Base-by-base conservation (phyloP, 2,113 vertebrate species). In the Cephalopholis sonnerati region DNA sequence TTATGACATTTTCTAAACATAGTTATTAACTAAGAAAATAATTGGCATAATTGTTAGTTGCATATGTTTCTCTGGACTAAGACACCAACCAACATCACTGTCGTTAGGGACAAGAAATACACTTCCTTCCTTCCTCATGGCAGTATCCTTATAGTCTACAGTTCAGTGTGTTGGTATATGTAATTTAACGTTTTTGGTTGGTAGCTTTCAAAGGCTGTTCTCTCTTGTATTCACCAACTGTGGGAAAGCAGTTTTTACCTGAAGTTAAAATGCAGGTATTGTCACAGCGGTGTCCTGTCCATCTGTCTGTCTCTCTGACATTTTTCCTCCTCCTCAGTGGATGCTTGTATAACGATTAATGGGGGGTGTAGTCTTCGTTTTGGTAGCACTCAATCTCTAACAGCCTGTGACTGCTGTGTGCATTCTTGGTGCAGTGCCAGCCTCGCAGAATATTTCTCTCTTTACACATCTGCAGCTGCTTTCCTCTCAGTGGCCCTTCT, bases 391-490 rank as follows among this genome's bases (percentile, higher is more conserved):
- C 87, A 83, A 74, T 88, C 81, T 89, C 79, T 79, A 83, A 91
- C 87, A 18, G 87, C 76, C 90, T 86, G 86, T 87, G 91, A 90
- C 91, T 91, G 87, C 89, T 89, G 81, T 88, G 79, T 91, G 91
- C 93, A 92, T 95, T 94, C 90, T 91, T 94, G 93, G 81, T 92
- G 59, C 53, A 8, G 20, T 11, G 92, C 93, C 93, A 94, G 84
- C 69, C 76, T 72, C 18, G 5, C 72, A 75, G 84, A 90, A 87
- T 87, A 85, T 85, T 88, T 91, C 83, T 87, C 87, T 79, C 74
- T 83, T 77, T 87, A 77, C 89, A 91, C 87, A 93, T 92, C 91
- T 94, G 90, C 90, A 88, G 75, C 87, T 79, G 86, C 85, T 86
- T 76, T 76, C 58, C 73, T 81, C 82, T 79, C 54, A 7, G 24